Conservation (phyloP, 2,797 vertebrate genomes). For the Linurgus olivaceus region DNA sequence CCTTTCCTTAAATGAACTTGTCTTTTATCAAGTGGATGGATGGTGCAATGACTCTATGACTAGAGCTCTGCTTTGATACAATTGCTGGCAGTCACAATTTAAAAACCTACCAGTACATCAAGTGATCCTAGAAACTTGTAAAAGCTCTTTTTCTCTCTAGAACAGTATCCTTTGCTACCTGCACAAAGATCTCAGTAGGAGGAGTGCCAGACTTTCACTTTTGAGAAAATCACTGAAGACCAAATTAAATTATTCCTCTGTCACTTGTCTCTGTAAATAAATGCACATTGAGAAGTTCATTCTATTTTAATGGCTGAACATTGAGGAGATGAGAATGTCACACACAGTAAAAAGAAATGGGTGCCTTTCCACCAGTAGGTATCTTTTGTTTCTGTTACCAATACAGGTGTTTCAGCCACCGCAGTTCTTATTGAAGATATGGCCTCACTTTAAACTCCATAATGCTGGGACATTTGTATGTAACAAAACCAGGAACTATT, state of each 20-base stretch:
- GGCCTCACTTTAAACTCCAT: neutral
- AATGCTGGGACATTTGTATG: neutral
- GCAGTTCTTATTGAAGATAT: neutral
- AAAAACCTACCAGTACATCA: conserved; percentile 14
- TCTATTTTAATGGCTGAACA: neutral
- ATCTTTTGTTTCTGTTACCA: neutral
- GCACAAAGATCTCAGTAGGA: neutral
- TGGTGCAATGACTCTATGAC: conserved; percentile 62
- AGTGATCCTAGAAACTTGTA: neutral
- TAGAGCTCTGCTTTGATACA: conserved; percentile 52
- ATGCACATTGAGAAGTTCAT: neutral
- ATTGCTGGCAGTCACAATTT: conserved; percentile 34
- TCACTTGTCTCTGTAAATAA: neutral
- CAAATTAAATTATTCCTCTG: neutral
- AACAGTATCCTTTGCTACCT: neutral
- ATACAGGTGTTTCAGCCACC: neutral
- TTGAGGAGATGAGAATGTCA: neutral
- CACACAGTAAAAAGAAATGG: neutral
- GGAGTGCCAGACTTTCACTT: neutral
- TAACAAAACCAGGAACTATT: neutral
- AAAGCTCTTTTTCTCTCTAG: neutral
- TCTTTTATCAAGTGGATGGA: conserved; percentile 59
- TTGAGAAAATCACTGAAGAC: neutral
- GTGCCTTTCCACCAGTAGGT: neutral
- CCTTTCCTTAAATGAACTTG: conserved; percentile 37